Evolutionary conservation across 37 sponge, comb jelly and placozoan species (phyloP).

Genomic region (Agelas oroides): DNA sequence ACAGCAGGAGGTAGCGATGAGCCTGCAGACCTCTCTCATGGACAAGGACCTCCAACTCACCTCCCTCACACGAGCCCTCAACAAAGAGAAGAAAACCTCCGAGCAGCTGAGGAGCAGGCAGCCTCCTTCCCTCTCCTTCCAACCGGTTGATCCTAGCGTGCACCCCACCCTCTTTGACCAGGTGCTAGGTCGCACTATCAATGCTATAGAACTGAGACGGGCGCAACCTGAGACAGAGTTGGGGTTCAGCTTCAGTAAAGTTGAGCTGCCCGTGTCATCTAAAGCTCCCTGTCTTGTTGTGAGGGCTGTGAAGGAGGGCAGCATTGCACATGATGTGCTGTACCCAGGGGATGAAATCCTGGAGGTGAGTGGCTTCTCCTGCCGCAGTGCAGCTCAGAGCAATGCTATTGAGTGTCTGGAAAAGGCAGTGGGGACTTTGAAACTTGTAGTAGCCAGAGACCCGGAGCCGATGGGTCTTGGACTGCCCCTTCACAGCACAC

Average conservation of each 20-base stretch:
- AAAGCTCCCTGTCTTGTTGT: slow-evolving; percentile 46
- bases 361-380: slow-evolving; percentile 67
- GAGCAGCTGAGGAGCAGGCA: slow-evolving; percentile 7
- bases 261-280: slow-evolving; percentile 55
- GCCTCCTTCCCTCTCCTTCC: background rate
- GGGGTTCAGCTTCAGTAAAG: slow-evolving; percentile 40
- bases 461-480: background rate
- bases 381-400: slow-evolving; percentile 45
- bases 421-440: slow-evolving; percentile 35
- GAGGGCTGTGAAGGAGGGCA: slow-evolving; percentile 55
- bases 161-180: slow-evolving; percentile 41
- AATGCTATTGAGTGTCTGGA: slow-evolving; percentile 39
- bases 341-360: slow-evolving; percentile 65
- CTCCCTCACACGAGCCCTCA: slow-evolving; percentile 36
- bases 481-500: slow-evolving; percentile 9
- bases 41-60: slow-evolving; percentile 57
- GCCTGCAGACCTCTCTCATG: slow-evolving; percentile 12
- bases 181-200: slow-evolving; percentile 28
- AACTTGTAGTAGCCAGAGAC: slow-evolving; percentile 61
- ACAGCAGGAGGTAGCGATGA: slow-evolving; percentile 47
- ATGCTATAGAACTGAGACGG: slow-evolving; percentile 39
- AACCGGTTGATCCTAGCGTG: background rate
- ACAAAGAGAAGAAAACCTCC: slow-evolving; percentile 18
- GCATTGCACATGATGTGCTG: slow-evolving; percentile 33
- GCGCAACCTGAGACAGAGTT: slow-evolving; percentile 13